A percentile compares a stretch with the other conserved stretches of the same genome.
phyloP scores from a whole-genome alignment of 2,888 invertebrate genomes.

The Amphipoea oculea region DNA sequence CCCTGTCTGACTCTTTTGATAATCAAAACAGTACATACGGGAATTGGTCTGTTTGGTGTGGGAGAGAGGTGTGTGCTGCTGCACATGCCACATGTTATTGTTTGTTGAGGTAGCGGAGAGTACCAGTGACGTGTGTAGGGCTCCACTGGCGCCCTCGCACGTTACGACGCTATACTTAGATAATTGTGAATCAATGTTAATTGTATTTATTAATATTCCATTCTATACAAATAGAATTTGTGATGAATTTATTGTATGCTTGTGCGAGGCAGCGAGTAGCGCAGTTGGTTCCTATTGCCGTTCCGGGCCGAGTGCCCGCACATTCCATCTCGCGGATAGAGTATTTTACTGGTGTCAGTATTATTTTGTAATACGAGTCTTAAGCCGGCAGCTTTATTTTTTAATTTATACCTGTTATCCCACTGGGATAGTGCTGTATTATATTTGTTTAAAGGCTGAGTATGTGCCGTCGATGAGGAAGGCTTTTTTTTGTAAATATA shows the following conservation, averaged over 20 bases:
- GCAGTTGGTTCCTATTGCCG: conserved; percentile 82
- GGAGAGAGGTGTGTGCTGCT: conserved; percentile 66
- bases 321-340: conserved; percentile 88
- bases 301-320: conserved; percentile 80
- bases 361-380: conserved; percentile 89
- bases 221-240: conserved; percentile 85
- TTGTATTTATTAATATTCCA: conserved; percentile 87
- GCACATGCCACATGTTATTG: conserved; percentile 81
- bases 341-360: conserved; percentile 90
- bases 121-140: conserved; percentile 66
- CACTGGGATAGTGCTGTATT: conserved; percentile 89
- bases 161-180: conserved; percentile 74
- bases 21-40: conserved; percentile 72
- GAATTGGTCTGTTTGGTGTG: conserved; percentile 65
- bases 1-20: conserved; percentile 74
- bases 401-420: conserved; percentile 90
- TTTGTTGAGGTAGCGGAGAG: conserved; percentile 83
- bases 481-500: conserved; percentile 90
- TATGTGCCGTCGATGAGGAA: conserved; percentile 84
- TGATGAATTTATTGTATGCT: conserved; percentile 82
- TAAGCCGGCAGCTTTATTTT: conserved; percentile 90
- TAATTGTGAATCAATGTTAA: conserved; percentile 86
- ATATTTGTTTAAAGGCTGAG: conserved; percentile 89
- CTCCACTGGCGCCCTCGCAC: conserved; percentile 59
- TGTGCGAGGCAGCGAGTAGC: conserved; percentile 83